Evolutionary conservation across 2,888 invertebrate species (phyloP), one percentile per base, ranked within the genome.

Genomic region (Ernsta delagoae): DNA sequence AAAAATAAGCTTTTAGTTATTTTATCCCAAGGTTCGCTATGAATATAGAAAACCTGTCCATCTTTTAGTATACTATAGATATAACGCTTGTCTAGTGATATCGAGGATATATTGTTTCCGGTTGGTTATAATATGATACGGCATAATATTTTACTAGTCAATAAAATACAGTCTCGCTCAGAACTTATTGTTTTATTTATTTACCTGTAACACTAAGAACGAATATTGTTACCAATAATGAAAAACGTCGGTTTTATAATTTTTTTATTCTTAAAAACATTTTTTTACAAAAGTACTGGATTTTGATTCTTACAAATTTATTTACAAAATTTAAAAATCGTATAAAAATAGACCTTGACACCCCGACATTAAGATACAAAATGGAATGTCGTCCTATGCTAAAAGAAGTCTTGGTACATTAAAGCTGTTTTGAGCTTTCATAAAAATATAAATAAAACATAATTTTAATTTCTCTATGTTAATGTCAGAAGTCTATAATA

Each of bases 61-160:
- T 82, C 79, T 81, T 77, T 78, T 90, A 88, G 89, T 88, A 86
- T 89, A 89, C 85, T 54, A 54, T 54, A 54, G 54, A 54, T 54
- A 57, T 89, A 80, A 79, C 74, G 78, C 78, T 78, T 78, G 71
- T 69, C 70, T 78, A 78, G 75, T 70, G 63, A 67, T 72, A 48
- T 53, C 72, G 73, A 71, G 50, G 16, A 7, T 50, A 11, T 50
- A 50, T 75, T 72, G 75, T 77, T 81, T 78, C 77, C 78, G 81
- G 79, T 83, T 82, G 81, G 76, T 77, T 82, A 82, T 83, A 66
- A 80, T 82, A 82, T 82, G 64, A 80, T 86, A 89, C 82, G 83
- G 88, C 91, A 91, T 92, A 89, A 90, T 90, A 83, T 88, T 90
- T 89, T 91, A 89, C 92, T 92, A 92, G 92, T 92, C 92, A 92